Evolutionary conservation across 2,113 vertebrate genomes (phyloP).

Genomic region (Agelaius phoeniceus): DNA sequence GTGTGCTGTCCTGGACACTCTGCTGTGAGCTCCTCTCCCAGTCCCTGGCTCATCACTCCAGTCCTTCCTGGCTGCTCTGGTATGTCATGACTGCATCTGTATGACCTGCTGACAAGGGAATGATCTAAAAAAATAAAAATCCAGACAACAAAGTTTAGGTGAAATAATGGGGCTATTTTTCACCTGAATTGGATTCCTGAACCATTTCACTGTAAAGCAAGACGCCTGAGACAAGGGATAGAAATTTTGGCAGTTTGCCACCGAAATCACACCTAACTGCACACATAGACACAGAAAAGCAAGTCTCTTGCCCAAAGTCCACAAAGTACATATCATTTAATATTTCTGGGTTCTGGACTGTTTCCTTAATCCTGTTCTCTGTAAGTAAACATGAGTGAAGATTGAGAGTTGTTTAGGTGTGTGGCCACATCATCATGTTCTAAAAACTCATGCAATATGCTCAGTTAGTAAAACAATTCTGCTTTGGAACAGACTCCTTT

Average conservation of each 20-base stretch:
- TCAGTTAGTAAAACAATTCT: not conserved
- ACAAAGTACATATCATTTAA: not conserved
- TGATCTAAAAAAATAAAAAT: not conserved
- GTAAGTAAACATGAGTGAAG: not conserved
- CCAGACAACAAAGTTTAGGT: not conserved
- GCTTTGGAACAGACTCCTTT: not conserved
- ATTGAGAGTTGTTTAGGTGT: not conserved
- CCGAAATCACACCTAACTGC: not conserved
- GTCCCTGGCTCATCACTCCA: not conserved
- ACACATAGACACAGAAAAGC: not conserved
- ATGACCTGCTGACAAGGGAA: not conserved
- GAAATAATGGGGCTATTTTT: not conserved
- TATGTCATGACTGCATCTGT: not conserved
- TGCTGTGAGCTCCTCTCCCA: not conserved
- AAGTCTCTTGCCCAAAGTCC: not conserved
- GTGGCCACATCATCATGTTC: not conserved
- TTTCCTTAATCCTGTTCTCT: not conserved
- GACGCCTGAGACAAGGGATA: not conserved
- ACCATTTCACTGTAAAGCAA: not conserved
- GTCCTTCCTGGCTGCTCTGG: not conserved
- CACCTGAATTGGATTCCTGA: not conserved
- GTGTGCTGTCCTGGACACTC: not conserved
- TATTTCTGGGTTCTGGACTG: not conserved
- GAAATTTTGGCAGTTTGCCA: not conserved
- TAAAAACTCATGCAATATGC: not conserved